A percentile compares a stretch with the other conserved stretches of the same genome.
Evolutionary conservation across 2,888 invertebrate species (phyloP).

Genomic region (Tinea trinotella): DNA sequence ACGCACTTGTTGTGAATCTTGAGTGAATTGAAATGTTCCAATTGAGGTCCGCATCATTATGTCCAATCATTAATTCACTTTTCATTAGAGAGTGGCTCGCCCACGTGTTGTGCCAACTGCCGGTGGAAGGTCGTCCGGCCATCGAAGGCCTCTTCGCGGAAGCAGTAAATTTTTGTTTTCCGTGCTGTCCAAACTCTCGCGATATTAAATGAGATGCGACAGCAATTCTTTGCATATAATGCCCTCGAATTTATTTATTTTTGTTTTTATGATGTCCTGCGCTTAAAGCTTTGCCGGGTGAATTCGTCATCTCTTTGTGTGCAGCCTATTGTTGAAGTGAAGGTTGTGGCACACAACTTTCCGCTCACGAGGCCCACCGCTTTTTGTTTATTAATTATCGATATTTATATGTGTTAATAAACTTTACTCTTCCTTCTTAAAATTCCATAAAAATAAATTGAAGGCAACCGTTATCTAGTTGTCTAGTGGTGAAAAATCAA

Average conservation of each 20-base stretch:
- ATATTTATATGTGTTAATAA: not conserved
- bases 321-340: slow-evolving; percentile 38
- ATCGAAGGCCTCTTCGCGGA: slow-evolving; percentile 38
- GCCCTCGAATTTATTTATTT: slow-evolving; percentile 30
- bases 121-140: not conserved
- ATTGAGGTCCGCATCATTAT: not conserved
- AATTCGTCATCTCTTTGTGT: slow-evolving; percentile 42
- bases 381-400: slow-evolving; percentile 11
- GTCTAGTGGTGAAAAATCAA: no score
- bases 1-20: not conserved
- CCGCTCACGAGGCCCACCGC: slow-evolving; percentile 1
- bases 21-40: not conserved
- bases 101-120: slow-evolving; percentile 1
- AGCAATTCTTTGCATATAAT: slow-evolving; percentile 18
- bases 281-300: slow-evolving; percentile 23
- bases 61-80: not conserved
- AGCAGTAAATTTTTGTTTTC: slow-evolving; percentile 41
- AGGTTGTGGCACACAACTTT: slow-evolving; percentile 21
- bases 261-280: slow-evolving; percentile 28
- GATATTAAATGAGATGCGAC: slow-evolving; percentile 30
- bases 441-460: no score
- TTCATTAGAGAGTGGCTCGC: slow-evolving; percentile 18
- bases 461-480: no score
- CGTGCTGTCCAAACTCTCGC: slow-evolving; percentile 34
- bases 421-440: not conserved